Base-by-base conservation (phyloP, 2,797 vertebrate genomes). In the Clarias pachynema region DNA sequence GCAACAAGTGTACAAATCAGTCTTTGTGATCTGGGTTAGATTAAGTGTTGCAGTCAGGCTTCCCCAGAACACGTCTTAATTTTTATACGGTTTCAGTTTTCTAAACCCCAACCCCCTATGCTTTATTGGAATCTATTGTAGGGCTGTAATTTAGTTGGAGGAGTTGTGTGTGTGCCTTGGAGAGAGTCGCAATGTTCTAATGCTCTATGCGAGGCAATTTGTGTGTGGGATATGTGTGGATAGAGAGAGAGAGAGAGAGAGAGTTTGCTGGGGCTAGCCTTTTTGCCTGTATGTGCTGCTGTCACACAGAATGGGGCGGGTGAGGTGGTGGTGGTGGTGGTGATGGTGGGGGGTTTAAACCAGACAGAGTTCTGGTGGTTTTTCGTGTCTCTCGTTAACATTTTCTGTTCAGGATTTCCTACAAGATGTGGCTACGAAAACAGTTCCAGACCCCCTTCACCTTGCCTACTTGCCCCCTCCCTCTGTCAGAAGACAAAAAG, bases 391-490 rank as follows among this genome's bases (percentile, higher is more conserved):
- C 91, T 94, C 85, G 92, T 91, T 94, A 95, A 96, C 94, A 94
- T 94, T 93, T 94, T 95, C 92, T 92, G 93, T 94, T 93, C 92
- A 92, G 94, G 94, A 94, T 93, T 95, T 96, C 95, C 95, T 95
- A 91, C 87, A 93, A 91, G 86, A 94, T 93, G 89, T 91, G 90
- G 94, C 91, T 90, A 87, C 91, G 83, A 92, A 92, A 93, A 59
- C 62, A 92, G 88, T 93, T 95, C 95, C 87, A 88, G 94, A 95
- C 91, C 91, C 82, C 82, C 77, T 88, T 87, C 66, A 77, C 79
- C 83, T 87, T 74, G 70, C 84, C 85, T 88, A 79, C 87, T 87
- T 86, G 88, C 86, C 82, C 84, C 83, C 78, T 89, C 87, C 63
- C 86, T 89, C 86, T 89, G 84, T 90, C 89, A 87, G 83, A 90